A percentile compares a stretch with the other conserved stretches of the same genome.
phyloP scores from a whole-genome alignment of 2,888 invertebrate genomes.

The Cephus pygmeus region DNA sequence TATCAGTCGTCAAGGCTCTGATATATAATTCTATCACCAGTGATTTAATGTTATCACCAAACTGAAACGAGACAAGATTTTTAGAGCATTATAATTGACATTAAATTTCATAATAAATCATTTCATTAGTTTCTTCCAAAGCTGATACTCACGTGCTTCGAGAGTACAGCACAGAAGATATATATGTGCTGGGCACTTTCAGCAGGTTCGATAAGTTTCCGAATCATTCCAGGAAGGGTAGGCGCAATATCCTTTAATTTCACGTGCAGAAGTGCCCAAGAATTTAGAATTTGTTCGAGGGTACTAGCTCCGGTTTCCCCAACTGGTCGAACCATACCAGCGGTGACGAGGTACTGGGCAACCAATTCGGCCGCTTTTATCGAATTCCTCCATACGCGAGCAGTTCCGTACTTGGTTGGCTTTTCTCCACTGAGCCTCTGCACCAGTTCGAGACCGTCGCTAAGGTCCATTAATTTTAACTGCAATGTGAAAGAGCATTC shows the following conservation, averaged over 20 bases:
- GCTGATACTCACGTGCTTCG: constrained; percentile 59
- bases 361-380: constrained; percentile 70
- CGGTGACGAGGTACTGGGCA: constrained; percentile 70
- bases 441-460: constrained; percentile 70
- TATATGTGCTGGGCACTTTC: constrained; percentile 77
- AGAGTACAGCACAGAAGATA: constrained; percentile 70
- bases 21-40: constrained; percentile 80
- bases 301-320: constrained; percentile 57
- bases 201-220: constrained; percentile 69
- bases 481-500: constrained; percentile 49
- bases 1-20: constrained; percentile 79
- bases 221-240: constrained; percentile 61
- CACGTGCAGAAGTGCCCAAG: constrained; percentile 60
- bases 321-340: constrained; percentile 69
- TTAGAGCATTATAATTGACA: neutral
- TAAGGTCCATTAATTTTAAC: constrained; percentile 70
- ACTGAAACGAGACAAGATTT: constrained; percentile 64
- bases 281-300: constrained; percentile 60
- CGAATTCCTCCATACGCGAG: constrained; percentile 70
- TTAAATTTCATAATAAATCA: neutral
- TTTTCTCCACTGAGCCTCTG: constrained; percentile 66
- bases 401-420: constrained; percentile 66
- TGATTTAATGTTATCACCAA: constrained; percentile 70
- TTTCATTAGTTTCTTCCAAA: neutral
- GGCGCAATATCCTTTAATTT: constrained; percentile 56